These are phyloP conservation scores for Clepsis dumicolana DNA, from an alignment of 2,888 invertebrate species.

Conservation along the genomic window DNA sequence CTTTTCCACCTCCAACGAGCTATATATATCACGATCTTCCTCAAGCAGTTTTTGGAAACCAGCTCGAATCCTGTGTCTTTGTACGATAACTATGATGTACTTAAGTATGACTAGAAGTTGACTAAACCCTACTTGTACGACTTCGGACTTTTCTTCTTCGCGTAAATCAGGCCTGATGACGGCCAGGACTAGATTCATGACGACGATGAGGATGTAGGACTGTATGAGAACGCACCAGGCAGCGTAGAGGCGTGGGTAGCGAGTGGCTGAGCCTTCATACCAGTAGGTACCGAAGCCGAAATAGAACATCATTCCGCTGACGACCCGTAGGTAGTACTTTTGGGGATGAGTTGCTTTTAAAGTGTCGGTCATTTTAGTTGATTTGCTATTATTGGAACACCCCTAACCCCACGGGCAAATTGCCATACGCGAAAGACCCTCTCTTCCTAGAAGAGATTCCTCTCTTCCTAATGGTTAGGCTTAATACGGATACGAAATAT, in stretches of 20 bases:
- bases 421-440: too few species aligned
- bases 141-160: neutral
- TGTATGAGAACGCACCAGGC: neutral
- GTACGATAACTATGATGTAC: neutral
- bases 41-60: slow-evolving; percentile 43
- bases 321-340: slow-evolving; percentile 57
- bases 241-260: neutral
- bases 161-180: neutral
- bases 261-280: neutral
- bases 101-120: neutral
- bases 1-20: slow-evolving; percentile 9
- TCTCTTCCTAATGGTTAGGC: too few species aligned
- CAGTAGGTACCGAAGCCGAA: slow-evolving; percentile 54
- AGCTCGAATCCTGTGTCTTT: slow-evolving; percentile 56
- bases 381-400: too few species aligned
- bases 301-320: slow-evolving; percentile 58
- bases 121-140: neutral
- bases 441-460: too few species aligned
- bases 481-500: too few species aligned
- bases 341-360: slow-evolving; percentile 53
- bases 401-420: too few species aligned
- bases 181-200: neutral
- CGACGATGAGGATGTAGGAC: neutral
- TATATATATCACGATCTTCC: slow-evolving; percentile 19
- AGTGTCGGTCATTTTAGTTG: neutral